Conservation (phyloP, 2,888 invertebrate species). For the Bombyx huttoni region DNA sequence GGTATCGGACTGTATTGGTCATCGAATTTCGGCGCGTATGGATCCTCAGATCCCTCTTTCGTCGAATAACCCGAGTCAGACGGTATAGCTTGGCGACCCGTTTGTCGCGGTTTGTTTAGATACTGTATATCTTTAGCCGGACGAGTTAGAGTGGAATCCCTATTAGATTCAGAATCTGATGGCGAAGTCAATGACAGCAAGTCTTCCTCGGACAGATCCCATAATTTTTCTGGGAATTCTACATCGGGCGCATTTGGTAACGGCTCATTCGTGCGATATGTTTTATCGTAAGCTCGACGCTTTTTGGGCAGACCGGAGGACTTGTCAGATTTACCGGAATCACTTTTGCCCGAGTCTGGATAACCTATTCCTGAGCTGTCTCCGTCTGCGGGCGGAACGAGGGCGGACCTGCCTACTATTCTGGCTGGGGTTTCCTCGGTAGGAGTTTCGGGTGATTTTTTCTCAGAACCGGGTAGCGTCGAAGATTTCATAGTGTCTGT, state of each 20-base stretch:
- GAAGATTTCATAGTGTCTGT: slow-evolving; percentile 63
- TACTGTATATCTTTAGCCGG: slow-evolving; percentile 76
- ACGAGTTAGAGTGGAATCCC: slow-evolving; percentile 68
- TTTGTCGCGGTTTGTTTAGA: slow-evolving; percentile 71
- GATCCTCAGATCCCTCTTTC: slow-evolving; percentile 57
- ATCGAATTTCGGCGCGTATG: slow-evolving; percentile 48
- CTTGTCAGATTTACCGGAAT: slow-evolving; percentile 65
- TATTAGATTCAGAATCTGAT: slow-evolving; percentile 74
- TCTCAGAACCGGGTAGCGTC: slow-evolving; percentile 47
- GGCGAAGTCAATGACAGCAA: slow-evolving; percentile 65
- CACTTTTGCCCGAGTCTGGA: slow-evolving; percentile 65
- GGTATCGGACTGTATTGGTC: slow-evolving; percentile 58
- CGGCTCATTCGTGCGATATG: slow-evolving; percentile 89
- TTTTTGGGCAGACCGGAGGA: slow-evolving; percentile 68
- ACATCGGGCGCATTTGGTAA: slow-evolving; percentile 79
- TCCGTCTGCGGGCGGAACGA: slow-evolving; percentile 38
- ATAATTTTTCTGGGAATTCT: slow-evolving; percentile 85
- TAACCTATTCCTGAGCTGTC: slow-evolving; percentile 68
- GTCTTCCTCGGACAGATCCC: slow-evolving; percentile 81
- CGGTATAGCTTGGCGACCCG: slow-evolving; percentile 69
- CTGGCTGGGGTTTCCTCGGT: slow-evolving; percentile 44
- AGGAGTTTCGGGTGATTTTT: slow-evolving; percentile 48
- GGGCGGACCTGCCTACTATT: slow-evolving; percentile 37
- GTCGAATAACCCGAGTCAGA: slow-evolving; percentile 64
- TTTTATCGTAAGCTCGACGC: slow-evolving; percentile 83